Conservation (phyloP, 2,797 vertebrate genomes). For the Remorina albescens region DNA sequence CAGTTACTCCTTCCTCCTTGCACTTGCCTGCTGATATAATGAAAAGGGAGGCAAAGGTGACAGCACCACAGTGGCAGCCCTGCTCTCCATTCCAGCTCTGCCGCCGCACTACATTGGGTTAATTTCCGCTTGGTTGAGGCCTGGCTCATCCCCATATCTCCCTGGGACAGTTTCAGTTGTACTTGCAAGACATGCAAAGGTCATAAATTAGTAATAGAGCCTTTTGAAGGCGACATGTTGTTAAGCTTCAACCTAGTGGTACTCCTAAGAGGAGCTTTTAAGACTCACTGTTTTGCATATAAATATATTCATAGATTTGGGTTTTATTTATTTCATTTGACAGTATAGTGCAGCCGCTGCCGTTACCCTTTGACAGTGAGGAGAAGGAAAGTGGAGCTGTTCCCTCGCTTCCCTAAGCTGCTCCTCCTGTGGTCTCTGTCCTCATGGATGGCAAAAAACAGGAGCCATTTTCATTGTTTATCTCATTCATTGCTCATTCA, state of each 20-base stretch:
- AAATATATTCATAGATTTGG: slow-evolving; percentile 60
- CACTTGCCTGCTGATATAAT: slow-evolving; percentile 51
- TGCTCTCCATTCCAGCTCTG: not conserved
- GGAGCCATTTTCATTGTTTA: slow-evolving; percentile 9
- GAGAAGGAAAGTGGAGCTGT: not conserved
- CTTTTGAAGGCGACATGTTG: slow-evolving; percentile 59
- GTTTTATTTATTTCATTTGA: slow-evolving; percentile 61
- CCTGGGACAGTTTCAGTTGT: slow-evolving; percentile 52
- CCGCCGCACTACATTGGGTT: slow-evolving; percentile 38
- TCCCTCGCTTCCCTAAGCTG: not conserved
- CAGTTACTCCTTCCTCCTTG: slow-evolving; percentile 56
- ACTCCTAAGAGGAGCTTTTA: slow-evolving; percentile 63
- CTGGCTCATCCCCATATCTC: slow-evolving; percentile 52
- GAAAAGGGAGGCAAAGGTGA: slow-evolving; percentile 33
- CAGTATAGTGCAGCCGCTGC: slow-evolving; percentile 3
- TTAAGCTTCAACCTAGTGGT: slow-evolving; percentile 54
- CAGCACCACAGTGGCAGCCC: not conserved
- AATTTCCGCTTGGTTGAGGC: slow-evolving; percentile 48
- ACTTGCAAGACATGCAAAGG: slow-evolving; percentile 60
- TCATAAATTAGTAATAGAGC: slow-evolving; percentile 71
- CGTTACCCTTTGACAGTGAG: slow-evolving; percentile 24
- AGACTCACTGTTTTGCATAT: slow-evolving; percentile 53
- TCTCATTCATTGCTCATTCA: slow-evolving; percentile 1
- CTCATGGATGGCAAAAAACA: slow-evolving; percentile 33
- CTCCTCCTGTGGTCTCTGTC: slow-evolving; percentile 13